phyloP scores from a whole-genome alignment of 1,140 invertebrate species.

The Atta texana region DNA sequence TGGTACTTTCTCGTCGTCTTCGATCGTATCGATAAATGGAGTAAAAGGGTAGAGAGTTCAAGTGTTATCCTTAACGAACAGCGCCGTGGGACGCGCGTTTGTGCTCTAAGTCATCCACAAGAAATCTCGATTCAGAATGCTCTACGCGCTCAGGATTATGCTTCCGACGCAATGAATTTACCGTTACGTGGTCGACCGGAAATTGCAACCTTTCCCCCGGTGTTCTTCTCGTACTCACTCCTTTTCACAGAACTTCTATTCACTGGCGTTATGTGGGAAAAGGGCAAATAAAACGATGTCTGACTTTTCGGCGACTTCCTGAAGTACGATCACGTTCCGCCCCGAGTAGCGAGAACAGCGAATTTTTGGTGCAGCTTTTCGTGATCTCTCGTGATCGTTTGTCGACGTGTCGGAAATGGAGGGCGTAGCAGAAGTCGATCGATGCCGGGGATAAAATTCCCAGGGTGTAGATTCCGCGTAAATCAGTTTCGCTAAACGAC shows the following conservation, averaged over 20 bases:
- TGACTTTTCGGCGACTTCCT: conserved; percentile 15
- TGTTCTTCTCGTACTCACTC: not conserved
- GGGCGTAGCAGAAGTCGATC: not conserved
- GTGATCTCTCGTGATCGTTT: conserved; percentile 4
- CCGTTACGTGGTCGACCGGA: conserved; percentile 43
- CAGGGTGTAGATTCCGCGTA: not conserved
- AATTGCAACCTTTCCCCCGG: conserved; percentile 35
- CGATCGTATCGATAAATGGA: not conserved
- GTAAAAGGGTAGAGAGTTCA: not conserved
- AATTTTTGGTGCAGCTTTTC: not conserved
- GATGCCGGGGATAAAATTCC: conserved; percentile 30
- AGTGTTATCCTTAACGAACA: conserved; percentile 24
- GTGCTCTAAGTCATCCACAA: conserved; percentile 11
- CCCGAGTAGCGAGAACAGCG: not conserved
- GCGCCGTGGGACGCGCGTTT: not conserved
- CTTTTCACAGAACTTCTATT: not conserved
- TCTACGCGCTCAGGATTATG: conserved; percentile 25
- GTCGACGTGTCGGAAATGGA: conserved; percentile 24
- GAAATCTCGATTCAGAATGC: conserved; percentile 30
- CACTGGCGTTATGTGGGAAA: not conserved
- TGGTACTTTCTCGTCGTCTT: conserved; percentile 3
- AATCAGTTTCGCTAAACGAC: conserved; percentile 11
- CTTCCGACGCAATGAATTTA: conserved; percentile 32
- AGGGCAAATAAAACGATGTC: not conserved
- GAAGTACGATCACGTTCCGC: conserved; percentile 35